Base-by-base conservation (phyloP, 2,888 invertebrate species). In the Lochmaea capreae region DNA sequence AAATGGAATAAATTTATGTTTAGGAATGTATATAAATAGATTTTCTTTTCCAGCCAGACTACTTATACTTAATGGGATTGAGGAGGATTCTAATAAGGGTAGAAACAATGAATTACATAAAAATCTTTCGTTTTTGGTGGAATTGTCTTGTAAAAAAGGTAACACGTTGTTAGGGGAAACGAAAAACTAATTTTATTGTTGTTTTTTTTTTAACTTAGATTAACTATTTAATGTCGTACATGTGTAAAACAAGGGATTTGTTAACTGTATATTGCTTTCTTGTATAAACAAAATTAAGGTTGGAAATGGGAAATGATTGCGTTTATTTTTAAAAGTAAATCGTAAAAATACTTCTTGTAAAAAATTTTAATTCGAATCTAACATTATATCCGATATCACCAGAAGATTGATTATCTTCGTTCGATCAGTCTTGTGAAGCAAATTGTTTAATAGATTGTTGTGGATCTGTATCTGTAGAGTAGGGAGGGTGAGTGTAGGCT, bases 1-100 rank as follows among this genome's bases (percentile, higher is more conserved):
- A 79, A 79, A 79, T 74, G 72, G 77, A 79, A 82, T 81, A 80
- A 81, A 81, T 82, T 76, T 74, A 49, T 69, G 75, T 72, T 76
- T 71, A 68, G 65, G 65, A 49, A 72, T 61, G 74, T 78, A 5
- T 33, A 77, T 76, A 77, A 75, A 77, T 78, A 78, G 76, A 77
- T 72, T 46, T 70, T 46, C 46, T 9, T 4, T 18, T 43, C 10
- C 16, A 63, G 62, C 43, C 59, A 33, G 33, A 59, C 59, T 52
- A 52, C 52, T 52, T 52, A 52, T 46, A 33, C 5, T 33, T 26
- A 26, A 26, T 26, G 26, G 26, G 26, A 26, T 2, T 0, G 8
- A 33, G 33, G 33, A 33, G 33, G 33, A 8, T 46, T 12, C 3
- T 46, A 46, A 46, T 12, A 46, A 12, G 43, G 43, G 43, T 43